Conservation (phyloP, 2,888 invertebrate species). For the Drosophila trichaetosa region DNA sequence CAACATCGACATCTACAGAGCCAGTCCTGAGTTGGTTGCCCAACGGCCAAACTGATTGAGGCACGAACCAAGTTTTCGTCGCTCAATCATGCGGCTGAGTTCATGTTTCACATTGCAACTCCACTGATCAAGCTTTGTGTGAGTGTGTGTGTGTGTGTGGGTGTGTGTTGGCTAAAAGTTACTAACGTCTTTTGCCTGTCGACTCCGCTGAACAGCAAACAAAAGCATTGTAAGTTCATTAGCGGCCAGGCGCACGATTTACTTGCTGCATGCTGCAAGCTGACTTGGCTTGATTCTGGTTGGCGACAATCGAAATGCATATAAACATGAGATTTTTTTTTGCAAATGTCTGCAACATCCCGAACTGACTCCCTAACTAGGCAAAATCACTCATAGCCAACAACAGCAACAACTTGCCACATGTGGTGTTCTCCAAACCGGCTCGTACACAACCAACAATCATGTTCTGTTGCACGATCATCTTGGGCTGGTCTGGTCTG, state of each 20-base stretch:
- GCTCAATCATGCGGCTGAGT: slow-evolving; percentile 69
- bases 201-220: slow-evolving; percentile 36
- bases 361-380: slow-evolving; percentile 68
- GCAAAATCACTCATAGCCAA: slow-evolving; percentile 75
- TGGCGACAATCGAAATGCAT: slow-evolving; percentile 73
- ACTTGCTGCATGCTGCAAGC: slow-evolving; percentile 14
- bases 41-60: slow-evolving; percentile 49
- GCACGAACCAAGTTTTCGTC: slow-evolving; percentile 63
- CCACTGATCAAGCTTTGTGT: slow-evolving; percentile 34
- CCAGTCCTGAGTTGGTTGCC: slow-evolving; percentile 24
- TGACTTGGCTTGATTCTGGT: not conserved
- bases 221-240: slow-evolving; percentile 81
- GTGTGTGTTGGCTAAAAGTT: slow-evolving; percentile 15
- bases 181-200: slow-evolving; percentile 25
- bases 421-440: slow-evolving; percentile 66
- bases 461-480: slow-evolving; percentile 62
- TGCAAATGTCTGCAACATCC: slow-evolving; percentile 58
- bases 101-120: slow-evolving; percentile 71
- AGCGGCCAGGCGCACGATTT: slow-evolving; percentile 80
- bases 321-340: slow-evolving; percentile 74
- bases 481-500: slow-evolving; percentile 4
- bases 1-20: slow-evolving; percentile 17
- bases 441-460: slow-evolving; percentile 32
- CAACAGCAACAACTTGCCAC: slow-evolving; percentile 53
- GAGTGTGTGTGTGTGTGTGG: slow-evolving; percentile 22